Base-by-base conservation (phyloP, 2,797 vertebrate genomes). In the Poeciliopsis gracilis region DNA sequence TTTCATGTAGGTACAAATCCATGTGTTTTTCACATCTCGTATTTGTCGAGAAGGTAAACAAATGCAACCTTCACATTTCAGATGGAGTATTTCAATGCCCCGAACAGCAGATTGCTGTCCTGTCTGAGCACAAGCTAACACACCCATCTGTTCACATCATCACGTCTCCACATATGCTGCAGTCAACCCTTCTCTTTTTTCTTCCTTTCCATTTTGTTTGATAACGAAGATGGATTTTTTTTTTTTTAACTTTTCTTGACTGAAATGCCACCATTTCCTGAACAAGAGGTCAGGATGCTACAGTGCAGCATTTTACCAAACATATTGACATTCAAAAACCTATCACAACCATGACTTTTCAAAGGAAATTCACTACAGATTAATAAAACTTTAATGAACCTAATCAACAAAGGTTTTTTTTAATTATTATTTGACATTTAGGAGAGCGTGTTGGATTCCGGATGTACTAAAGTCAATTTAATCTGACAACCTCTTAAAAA, bases 21-120 rank as follows among this genome's bases (percentile, higher is more conserved):
- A 78, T 33, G 72, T 72, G 59, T 75, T 77, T 77, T 83, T 82
- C 84, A 73, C 78, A 79, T 79, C 80, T 85, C 84, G 80, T 89
- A 84, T 84, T 91, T 82, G 75, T 81, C 76, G 77, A 79, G 84
- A 80, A 51, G 51, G 82, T 81, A 86, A 90, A 92, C 83, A 92
- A 91, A 91, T 73, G 78, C 13, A 59, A 77, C 69, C 28, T 76
- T 83, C 43, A 74, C 63, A 82, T 90, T 84, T 86, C 80, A 87
- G 77, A 82, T 74, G 83, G 33, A 49, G 74, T 12, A 49, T 85
- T 53, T 77, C 53, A 11, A 76, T 73, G 55, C 73, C 66, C 18
- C 0, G 18, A 28, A 30, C 76, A 73, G 73, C 80, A 74, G 63
- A 91, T 41, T 77, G 77, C 18, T 76, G 53, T 80, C 73, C 57